phyloP scores from a whole-genome alignment of 64 coral and sea anemone genomes.

The Pocillopora verrucosa region DNA sequence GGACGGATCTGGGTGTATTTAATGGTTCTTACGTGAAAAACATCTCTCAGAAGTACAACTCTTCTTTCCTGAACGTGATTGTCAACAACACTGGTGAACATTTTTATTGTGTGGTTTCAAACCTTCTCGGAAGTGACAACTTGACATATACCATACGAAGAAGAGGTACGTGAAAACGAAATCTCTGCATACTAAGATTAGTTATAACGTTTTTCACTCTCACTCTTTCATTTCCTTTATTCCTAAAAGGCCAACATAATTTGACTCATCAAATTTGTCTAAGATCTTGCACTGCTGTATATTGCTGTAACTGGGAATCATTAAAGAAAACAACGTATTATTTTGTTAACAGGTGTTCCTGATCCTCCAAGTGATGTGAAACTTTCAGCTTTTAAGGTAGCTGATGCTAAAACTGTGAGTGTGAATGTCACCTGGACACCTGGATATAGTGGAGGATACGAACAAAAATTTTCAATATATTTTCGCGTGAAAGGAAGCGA shows the following conservation, averaged over 20 bases:
- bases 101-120: slow-evolving; percentile 66
- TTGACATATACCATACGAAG: slow-evolving; percentile 64
- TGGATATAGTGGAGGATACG: slow-evolving; percentile 69
- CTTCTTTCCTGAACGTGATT: slow-evolving; percentile 4
- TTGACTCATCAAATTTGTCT: no score
- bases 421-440: slow-evolving; percentile 89
- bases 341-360: slow-evolving; percentile 49
- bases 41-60: neutral
- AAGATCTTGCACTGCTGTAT: no score
- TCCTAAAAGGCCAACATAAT: no score
- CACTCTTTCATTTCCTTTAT: no score
- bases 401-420: slow-evolving; percentile 58
- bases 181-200: no score
- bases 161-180: slow-evolving; percentile 32
- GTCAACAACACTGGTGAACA: slow-evolving; percentile 7
- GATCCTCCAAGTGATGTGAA: slow-evolving; percentile 69
- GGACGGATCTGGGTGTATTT: neutral
- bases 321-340: neutral
- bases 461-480: slow-evolving; percentile 55
- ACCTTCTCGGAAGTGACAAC: slow-evolving; percentile 56
- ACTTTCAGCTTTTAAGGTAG: slow-evolving; percentile 14
- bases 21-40: neutral
- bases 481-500: slow-evolving; percentile 39
- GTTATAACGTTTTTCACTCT: no score
- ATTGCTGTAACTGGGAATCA: neutral